Evolutionary conservation across 2,888 invertebrate species (phyloP).

Genomic region (Orthonevra nobilis): DNA sequence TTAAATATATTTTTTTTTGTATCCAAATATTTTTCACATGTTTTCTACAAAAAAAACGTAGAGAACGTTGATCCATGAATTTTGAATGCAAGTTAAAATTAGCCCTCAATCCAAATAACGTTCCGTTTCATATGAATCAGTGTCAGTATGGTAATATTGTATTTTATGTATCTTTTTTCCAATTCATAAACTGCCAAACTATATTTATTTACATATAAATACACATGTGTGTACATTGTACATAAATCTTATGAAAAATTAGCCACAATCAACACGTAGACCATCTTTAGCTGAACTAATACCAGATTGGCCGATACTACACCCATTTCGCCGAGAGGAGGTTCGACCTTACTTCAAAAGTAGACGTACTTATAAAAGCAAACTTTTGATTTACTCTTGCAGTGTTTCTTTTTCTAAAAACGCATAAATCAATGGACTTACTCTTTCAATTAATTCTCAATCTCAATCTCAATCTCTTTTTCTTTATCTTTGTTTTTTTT

Average conservation of each 20-base stretch:
- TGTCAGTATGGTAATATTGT: slow-evolving; percentile 31
- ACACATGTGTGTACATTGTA: too few relatives aligned
- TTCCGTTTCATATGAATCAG: slow-evolving; percentile 9
- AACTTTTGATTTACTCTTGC: slow-evolving; percentile 49
- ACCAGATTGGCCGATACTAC: slow-evolving; percentile 94
- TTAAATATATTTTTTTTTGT: too few relatives aligned
- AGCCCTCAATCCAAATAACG: not conserved
- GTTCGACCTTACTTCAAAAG: slow-evolving; percentile 83
- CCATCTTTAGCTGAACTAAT: slow-evolving; percentile 96
- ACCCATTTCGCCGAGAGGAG: slow-evolving; percentile 84
- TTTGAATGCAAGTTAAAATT: too few relatives aligned
- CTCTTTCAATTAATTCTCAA: slow-evolving; percentile 11
- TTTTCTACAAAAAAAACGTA: too few relatives aligned
- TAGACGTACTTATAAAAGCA: slow-evolving; percentile 70
- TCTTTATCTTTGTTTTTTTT: slow-evolving; percentile 46
- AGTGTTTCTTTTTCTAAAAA: slow-evolving; percentile 23
- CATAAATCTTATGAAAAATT: too few relatives aligned
- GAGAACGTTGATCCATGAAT: too few relatives aligned
- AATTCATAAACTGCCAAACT: too few relatives aligned
- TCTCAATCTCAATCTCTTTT: slow-evolving; percentile 28
- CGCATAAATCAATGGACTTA: slow-evolving; percentile 10
- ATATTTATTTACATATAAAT: too few relatives aligned
- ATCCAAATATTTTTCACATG: too few relatives aligned
- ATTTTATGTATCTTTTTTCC: too few relatives aligned
- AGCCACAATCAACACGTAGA: slow-evolving; percentile 85